Evolutionary conservation across 1,140 invertebrate genomes (phyloP).

Genomic region (Oncopodura yosiiana): DNA sequence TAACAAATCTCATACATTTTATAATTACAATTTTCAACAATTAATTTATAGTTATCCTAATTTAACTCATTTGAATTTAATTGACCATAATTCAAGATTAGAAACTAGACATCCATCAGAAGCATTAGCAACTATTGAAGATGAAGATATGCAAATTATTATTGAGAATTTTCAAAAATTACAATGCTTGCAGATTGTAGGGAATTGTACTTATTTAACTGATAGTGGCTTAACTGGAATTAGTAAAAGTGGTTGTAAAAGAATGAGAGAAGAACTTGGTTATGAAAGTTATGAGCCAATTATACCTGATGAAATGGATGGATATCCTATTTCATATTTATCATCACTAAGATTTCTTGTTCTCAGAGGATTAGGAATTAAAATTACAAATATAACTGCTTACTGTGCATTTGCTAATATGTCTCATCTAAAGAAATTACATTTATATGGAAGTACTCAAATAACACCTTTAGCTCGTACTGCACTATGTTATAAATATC

Average conservation of each 20-base stretch:
- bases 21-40: constrained; percentile 28
- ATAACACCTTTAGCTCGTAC: too few relatives aligned
- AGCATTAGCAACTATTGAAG: constrained; percentile 31
- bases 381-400: constrained; percentile 25
- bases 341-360: constrained; percentile 18
- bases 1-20: constrained; percentile 28
- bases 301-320: constrained; percentile 6
- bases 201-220: constrained; percentile 29
- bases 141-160: constrained; percentile 29
- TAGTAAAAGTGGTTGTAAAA: constrained; percentile 7
- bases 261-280: constrained; percentile 15
- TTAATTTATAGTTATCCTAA: constrained; percentile 12
- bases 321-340: constrained; percentile 11
- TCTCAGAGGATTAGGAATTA: constrained; percentile 30
- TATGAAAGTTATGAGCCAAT: neutral
- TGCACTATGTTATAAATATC: too few relatives aligned
- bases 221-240: constrained; percentile 30
- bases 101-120: constrained; percentile 28
- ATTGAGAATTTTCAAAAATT: constrained; percentile 16
- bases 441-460: constrained; percentile 27
- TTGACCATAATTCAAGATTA: constrained; percentile 29
- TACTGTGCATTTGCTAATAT: constrained; percentile 20
- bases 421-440: constrained; percentile 24
- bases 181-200: constrained; percentile 21
- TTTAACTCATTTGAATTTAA: constrained; percentile 29